phyloP scores from a whole-genome alignment of 2,888 invertebrate species.

The Zygaena filipendulae region DNA sequence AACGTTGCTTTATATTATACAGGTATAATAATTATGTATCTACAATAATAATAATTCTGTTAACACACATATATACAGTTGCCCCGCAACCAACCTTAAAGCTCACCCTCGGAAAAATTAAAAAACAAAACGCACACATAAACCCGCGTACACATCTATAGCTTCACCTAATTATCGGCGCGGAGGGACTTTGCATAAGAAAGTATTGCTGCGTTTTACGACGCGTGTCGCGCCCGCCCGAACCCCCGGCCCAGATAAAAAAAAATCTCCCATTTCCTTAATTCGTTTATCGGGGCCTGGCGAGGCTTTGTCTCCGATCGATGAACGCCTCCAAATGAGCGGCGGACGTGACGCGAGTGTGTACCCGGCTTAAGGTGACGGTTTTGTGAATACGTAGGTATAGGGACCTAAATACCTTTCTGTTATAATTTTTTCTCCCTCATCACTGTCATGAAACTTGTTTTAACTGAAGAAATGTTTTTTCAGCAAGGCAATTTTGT shows the following conservation, averaged over 20 bases:
- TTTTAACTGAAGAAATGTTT: slow-evolving; percentile 30
- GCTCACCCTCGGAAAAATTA: slow-evolving; percentile 39
- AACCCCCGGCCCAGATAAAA: slow-evolving; percentile 56
- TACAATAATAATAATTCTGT: no score
- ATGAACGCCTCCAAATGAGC: slow-evolving; percentile 64
- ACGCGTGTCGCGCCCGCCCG: slow-evolving; percentile 47
- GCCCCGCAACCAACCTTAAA: slow-evolving; percentile 18
- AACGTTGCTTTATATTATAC: no score
- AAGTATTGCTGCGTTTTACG: slow-evolving; percentile 67
- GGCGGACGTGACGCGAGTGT: slow-evolving; percentile 61
- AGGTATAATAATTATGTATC: no score
- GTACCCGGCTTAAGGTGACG: slow-evolving; percentile 56
- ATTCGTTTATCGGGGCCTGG: slow-evolving; percentile 66
- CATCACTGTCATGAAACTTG: no score
- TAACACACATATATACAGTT: no score
- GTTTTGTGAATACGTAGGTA: no score
- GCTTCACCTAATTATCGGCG: slow-evolving; percentile 60
- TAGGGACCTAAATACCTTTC: no score
- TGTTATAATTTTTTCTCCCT: no score
- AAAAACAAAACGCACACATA: slow-evolving; percentile 49
- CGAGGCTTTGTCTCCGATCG: slow-evolving; percentile 67
- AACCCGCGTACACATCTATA: slow-evolving; percentile 42
- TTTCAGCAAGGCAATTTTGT: no score
- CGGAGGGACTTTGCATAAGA: slow-evolving; percentile 65
- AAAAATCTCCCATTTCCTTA: slow-evolving; percentile 70